Base-by-base conservation (phyloP, 2,888 invertebrate species). In the Calliphora vomitoria region DNA sequence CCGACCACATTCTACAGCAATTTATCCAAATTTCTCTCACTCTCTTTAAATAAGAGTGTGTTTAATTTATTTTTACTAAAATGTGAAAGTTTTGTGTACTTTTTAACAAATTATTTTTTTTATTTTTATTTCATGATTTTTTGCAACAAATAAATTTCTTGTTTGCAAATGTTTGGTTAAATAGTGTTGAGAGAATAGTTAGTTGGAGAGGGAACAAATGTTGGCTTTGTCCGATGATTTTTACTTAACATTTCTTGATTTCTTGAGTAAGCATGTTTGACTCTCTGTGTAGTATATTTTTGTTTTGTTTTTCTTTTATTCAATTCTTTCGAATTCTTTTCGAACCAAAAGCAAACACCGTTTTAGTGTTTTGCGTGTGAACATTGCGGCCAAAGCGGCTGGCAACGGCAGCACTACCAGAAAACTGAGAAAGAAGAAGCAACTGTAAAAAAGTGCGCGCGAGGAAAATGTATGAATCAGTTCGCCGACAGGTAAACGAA, bases 351-450 rank as follows among this genome's bases (percentile, higher is more conserved):
- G 4, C 8, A 31, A 71, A 71, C 4, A 50, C 31, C 20, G 69
- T 50, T 66, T 78, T 55, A 53, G 55, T 62, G 82, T 78, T 82
- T 87, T 82, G 87, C 85, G 82, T 87, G 87, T 85, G 82, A 87
- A 82, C 64, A 87, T 87, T 75, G 82, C 82, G 82, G 85, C 87
- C 85, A 82, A 69, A n/a, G 53, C 62, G 47, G 50, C 85, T 80
- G 58, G 62, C 25, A 69, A 78, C 47, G 71, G 31, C 35, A 71
- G 25, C 50, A 55, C 68, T 44, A 80, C n/a, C 38, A 72, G 18
- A 53, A 62, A 58, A 64, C 11, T 44, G n/a, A 44, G 13, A 47
- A 66, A 68, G 41, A 68, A 50, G 66, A 60, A 47, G 8, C n/a
- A 50, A 6, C 50, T 6, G 50, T 50, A 6, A 50, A 66, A 84